Conservation (phyloP, 2,113 vertebrate species). For the Microcebus tavaratra region DNA sequence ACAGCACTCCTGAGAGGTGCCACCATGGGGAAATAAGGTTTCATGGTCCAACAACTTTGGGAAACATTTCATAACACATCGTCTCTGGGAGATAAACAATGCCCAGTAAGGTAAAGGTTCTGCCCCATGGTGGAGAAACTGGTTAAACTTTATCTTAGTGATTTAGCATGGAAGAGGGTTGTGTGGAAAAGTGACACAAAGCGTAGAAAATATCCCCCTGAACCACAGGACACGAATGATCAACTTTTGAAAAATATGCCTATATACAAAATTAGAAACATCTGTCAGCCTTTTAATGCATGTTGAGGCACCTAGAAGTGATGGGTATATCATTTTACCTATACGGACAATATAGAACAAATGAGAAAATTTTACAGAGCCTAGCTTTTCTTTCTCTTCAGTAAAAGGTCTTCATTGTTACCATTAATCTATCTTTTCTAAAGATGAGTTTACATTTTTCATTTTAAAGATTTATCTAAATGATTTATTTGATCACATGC, state of each 20-base stretch:
- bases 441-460: neutral
- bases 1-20: neutral
- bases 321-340: neutral
- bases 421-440: neutral
- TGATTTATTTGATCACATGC: neutral
- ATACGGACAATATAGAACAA: neutral
- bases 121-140: neutral
- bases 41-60: neutral
- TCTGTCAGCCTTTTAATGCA: neutral
- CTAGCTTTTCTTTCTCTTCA: neutral
- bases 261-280: neutral
- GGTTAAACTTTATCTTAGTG: neutral
- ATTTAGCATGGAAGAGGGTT: accelerated
- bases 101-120: neutral
- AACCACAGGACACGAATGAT: neutral
- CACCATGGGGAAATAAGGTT: neutral
- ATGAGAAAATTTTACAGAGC: neutral
- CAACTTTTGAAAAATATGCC: neutral
- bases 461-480: neutral
- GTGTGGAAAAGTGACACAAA: neutral
- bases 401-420: neutral
- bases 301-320: neutral
- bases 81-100: neutral
- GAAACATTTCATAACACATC: neutral
- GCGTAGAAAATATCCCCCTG: neutral